Evolutionary conservation across 2,888 invertebrate genomes (phyloP), one percentile per base, ranked within the genome.

Genomic region (Xiphydria camelus): DNA sequence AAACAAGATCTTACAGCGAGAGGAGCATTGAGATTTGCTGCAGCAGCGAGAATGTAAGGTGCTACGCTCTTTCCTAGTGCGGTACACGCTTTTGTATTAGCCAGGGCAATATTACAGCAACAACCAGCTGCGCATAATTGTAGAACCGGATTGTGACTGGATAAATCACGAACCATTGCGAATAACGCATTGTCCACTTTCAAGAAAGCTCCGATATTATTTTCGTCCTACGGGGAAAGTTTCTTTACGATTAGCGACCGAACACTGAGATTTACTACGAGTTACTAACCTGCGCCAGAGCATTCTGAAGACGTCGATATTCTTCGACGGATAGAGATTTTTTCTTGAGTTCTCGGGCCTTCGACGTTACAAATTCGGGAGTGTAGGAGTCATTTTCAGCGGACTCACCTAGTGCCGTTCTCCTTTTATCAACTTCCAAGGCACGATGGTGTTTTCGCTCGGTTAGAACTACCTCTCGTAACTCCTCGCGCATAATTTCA

Each of bases 41-140:
- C 49, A 31, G 72, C 65, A 1, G 69, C 59, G 2, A 80, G 63
- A 1, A 83, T 70, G 58, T 83, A 83, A 0, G 81, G 70, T 0
- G 79, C 78, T 0, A 77, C 74, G 1, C 76, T 74, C 60, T 79
- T 81, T 0, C 78, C 75, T 0, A 83, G 42, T 0, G 72, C 50
- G 0, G 57, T 37, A 39, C 81, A 79, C 0, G 77, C 74, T 41
- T 75, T 76, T 0, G 55, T 18, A 51, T 80, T 78, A 0, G 79
- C 81, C 0, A 83, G 67, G 0, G 82, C 76, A 38, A 83, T 63
- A 62, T 83, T 83, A 53, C 83, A 83, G 37, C 77, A 76, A 54
- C 82, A 82, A 14, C 78, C 79, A 0, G 79, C 78, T 0, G 83
- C 81, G 2, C 72, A 73, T 26, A 79, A 65, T 57, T 82, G 82